These are phyloP conservation scores for Diaphora mendica DNA, from an alignment of 2,888 invertebrate species.

Conservation along the genomic window DNA sequence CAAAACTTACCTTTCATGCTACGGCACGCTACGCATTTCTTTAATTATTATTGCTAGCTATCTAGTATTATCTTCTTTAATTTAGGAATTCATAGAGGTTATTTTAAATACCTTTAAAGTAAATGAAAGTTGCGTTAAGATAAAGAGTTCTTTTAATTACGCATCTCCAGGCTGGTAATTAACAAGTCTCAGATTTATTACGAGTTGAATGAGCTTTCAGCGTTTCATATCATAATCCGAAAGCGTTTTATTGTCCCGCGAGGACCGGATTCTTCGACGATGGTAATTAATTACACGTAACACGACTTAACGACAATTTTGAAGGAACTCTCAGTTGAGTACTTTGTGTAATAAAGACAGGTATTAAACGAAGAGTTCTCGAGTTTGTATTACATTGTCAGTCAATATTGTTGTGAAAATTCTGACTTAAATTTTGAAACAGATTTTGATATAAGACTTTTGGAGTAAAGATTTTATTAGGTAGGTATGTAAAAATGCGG, in stretches of 20 bases:
- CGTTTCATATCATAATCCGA: slow-evolving; percentile 81
- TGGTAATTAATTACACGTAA: slow-evolving; percentile 78
- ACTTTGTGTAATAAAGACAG: slow-evolving; percentile 63
- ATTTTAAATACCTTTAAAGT: slow-evolving; percentile 72
- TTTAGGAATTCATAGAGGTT: slow-evolving; percentile 1
- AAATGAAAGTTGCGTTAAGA: slow-evolving; percentile 63
- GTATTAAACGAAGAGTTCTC: slow-evolving; percentile 58
- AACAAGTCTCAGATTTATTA: slow-evolving; percentile 81
- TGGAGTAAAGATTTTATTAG: neutral
- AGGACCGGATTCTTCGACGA: slow-evolving; percentile 56
- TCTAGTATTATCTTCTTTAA: neutral
- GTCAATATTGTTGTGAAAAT: slow-evolving; percentile 36
- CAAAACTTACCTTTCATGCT: slow-evolving; percentile 16
- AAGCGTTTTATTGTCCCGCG: slow-evolving; percentile 76
- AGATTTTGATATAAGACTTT: slow-evolving; percentile 8
- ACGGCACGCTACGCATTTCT: slow-evolving; percentile 45
- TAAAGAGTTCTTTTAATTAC: slow-evolving; percentile 73
- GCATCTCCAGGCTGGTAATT: slow-evolving; percentile 69
- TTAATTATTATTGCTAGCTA: slow-evolving; percentile 57
- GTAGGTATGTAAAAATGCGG: no score
- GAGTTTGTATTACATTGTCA: slow-evolving; percentile 58
- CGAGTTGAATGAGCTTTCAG: slow-evolving; percentile 79
- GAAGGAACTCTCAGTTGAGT: slow-evolving; percentile 60
- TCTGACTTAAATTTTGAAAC: slow-evolving; percentile 20
- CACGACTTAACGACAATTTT: slow-evolving; percentile 67